A percentile compares a stretch with the other conserved stretches of the same genome.
These are phyloP conservation scores for Heterohyrax brucei DNA, from an alignment of 2,797 vertebrate species.

Conservation along the genomic window DNA sequence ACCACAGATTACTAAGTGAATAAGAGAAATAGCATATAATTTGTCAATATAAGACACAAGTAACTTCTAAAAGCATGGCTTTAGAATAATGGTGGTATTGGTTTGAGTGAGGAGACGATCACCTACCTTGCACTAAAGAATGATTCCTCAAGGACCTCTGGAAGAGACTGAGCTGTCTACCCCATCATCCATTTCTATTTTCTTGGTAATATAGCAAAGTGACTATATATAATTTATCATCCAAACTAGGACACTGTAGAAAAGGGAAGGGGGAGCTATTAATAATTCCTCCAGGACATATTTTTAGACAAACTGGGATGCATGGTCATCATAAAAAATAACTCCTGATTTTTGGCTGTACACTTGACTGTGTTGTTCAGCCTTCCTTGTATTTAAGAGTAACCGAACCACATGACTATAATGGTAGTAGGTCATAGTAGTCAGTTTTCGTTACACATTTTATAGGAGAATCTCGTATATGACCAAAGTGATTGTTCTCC, in stretches of 20 bases:
- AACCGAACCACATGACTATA: neutral
- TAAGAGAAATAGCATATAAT: neutral
- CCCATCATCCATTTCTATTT: constrained; percentile 52
- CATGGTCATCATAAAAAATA: constrained; percentile 70
- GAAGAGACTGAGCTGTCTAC: constrained; percentile 35
- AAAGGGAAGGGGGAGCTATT: constrained; percentile 54
- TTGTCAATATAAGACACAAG: neutral
- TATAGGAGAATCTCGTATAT: neutral
- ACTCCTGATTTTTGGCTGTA: constrained; percentile 21
- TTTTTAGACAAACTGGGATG: constrained; percentile 60
- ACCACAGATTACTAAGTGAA: neutral
- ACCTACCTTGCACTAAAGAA: neutral
- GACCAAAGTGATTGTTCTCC: neutral
- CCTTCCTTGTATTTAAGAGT: neutral
- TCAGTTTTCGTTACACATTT: neutral
- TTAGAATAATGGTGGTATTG: neutral
- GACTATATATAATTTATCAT: constrained; percentile 72
- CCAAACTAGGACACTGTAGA: constrained; percentile 65
- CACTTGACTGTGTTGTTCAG: neutral
- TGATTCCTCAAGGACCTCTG: neutral
- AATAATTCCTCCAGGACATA: constrained; percentile 62
- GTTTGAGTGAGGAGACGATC: neutral
- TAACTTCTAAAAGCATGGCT: neutral
- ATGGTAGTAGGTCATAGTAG: neutral
- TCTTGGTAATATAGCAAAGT: constrained; percentile 63